Evolutionary conservation across 2,797 vertebrate species (phyloP).

Genomic region (Epinephelus malabaricus): DNA sequence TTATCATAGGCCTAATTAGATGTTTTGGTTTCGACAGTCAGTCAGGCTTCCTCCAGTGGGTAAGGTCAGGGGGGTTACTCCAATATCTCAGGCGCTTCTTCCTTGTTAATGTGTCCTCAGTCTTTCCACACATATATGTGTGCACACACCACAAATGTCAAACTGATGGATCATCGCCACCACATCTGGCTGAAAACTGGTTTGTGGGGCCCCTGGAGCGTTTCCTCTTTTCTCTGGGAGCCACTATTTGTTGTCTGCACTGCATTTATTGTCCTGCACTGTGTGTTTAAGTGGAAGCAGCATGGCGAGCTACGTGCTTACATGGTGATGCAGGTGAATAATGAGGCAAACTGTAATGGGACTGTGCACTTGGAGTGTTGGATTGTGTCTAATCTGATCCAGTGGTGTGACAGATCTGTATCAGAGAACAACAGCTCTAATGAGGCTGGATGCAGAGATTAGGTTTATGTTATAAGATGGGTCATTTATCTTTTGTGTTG

Average conservation of each 20-base stretch:
- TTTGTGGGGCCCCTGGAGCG: constrained; percentile 14
- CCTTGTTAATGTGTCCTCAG: constrained; percentile 8
- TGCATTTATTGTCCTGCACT: neutral
- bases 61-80: constrained; percentile 34
- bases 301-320: constrained; percentile 18
- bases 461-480: neutral
- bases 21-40: constrained; percentile 6
- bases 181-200: constrained; percentile 41
- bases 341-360: constrained; percentile 27
- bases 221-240: constrained; percentile 23
- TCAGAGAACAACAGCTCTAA: neutral
- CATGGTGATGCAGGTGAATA: constrained; percentile 4
- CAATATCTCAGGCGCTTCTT: constrained; percentile 20
- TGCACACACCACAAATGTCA: constrained; percentile 45
- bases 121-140: constrained; percentile 1
- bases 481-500: constrained; percentile 25
- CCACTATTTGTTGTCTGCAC: neutral
- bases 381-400: constrained; percentile 15
- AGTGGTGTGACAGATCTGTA: constrained; percentile 7
- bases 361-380: constrained; percentile 4
- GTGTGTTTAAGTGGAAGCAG: constrained; percentile 14
- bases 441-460: constrained; percentile 17
- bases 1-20: constrained; percentile 24
- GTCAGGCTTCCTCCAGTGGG: constrained; percentile 27
- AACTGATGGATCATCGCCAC: constrained; percentile 40